These are phyloP conservation scores for Chirona hameri DNA, from an alignment of 2,888 invertebrate genomes.

Conservation along the genomic window DNA sequence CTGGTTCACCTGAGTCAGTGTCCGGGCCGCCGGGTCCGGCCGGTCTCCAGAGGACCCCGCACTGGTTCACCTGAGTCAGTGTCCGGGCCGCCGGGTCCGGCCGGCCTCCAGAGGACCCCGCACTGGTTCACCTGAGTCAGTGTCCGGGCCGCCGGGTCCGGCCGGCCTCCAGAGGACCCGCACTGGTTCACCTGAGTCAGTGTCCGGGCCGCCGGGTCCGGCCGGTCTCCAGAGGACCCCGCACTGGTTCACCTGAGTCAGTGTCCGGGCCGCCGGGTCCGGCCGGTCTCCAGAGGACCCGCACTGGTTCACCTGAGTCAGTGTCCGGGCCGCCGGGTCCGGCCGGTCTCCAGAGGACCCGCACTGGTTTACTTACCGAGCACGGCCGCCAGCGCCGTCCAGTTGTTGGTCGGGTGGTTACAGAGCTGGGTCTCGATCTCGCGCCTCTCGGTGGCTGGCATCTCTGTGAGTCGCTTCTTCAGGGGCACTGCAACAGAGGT, in stretches of 20 bases:
- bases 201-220: background rate
- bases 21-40: background rate
- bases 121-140: background rate
- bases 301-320: background rate
- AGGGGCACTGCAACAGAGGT: background rate
- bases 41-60: too few species aligned
- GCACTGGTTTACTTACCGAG: background rate
- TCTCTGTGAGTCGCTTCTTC: background rate
- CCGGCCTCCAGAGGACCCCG: background rate
- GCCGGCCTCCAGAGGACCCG: background rate
- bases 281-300: background rate
- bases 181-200: background rate
- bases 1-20: background rate
- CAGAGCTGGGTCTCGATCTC: slow-evolving; percentile 14
- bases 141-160: background rate
- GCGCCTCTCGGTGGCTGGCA: background rate
- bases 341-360: background rate
- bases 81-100: background rate
- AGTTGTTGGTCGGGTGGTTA: slow-evolving; percentile 13
- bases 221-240: background rate
- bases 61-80: background rate
- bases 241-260: background rate
- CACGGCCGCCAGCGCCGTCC: slow-evolving; percentile 3
- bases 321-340: background rate
- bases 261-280: background rate